Conservation (phyloP, 2,113 vertebrate genomes). For the Apistogramma diplotaenia region DNA sequence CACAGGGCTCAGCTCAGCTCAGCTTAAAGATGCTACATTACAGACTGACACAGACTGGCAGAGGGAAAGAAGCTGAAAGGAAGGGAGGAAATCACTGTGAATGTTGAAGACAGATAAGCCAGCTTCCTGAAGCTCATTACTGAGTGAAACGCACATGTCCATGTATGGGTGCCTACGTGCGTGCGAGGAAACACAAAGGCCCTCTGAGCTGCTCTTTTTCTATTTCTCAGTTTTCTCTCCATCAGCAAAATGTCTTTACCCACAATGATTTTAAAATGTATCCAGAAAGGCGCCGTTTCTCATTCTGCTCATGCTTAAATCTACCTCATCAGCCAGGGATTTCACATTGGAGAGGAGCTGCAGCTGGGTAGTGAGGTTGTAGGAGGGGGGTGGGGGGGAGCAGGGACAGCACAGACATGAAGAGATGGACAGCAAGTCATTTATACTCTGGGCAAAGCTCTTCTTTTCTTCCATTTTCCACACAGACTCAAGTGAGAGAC, state of each 20-base stretch:
- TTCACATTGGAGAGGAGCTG: background rate
- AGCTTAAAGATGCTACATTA: conserved; percentile 19
- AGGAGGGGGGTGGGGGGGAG: background rate
- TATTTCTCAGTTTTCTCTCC: background rate
- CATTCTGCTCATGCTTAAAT: background rate
- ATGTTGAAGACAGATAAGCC: conserved; percentile 57
- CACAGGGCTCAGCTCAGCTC: conserved; percentile 13
- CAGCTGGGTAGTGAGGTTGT: background rate
- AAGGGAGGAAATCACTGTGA: conserved; percentile 46
- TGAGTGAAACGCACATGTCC: conserved; percentile 9
- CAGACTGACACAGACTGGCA: conserved; percentile 17
- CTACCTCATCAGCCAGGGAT: conserved; percentile 1
- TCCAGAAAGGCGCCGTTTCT: background rate
- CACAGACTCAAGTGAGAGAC: background rate
- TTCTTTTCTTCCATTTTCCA: background rate
- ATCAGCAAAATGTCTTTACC: background rate
- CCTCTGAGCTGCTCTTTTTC: background rate
- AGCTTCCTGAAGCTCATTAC: conserved; percentile 60
- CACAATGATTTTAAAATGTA: background rate
- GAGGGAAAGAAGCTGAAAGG: background rate
- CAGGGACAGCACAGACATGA: background rate
- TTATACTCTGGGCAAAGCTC: conserved; percentile 1
- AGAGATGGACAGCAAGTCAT: background rate
- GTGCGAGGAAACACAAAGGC: background rate
- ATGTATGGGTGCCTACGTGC: background rate